Evolutionary conservation across 2,888 invertebrate species (phyloP), one percentile per base, ranked within the genome.

Genomic region (Drosophila pegasa): DNA sequence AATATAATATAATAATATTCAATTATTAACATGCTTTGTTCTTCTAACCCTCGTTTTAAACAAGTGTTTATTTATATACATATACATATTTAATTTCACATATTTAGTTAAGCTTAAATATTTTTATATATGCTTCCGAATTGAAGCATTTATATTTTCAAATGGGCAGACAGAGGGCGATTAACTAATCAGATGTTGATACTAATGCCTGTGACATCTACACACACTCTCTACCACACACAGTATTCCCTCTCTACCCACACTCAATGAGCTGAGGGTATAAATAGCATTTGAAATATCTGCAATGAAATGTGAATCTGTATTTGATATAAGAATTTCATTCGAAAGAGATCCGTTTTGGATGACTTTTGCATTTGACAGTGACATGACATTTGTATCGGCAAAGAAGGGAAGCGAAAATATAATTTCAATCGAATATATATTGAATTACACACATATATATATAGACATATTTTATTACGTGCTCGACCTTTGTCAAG

Each of bases 361-460:
- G 20, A 51, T 43, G 35, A 47, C 31, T 54, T 45, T 40, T 60
- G 67, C 48, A 60, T 52, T 43, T 75, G 75, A 75, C 75, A 75
- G 58, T 62, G 56, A 74, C 74, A 59, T 62, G 75, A 54, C 61
- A 59, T 59, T 57, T 65, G 65, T 40, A 59, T 22, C 25, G 51
- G 29, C 37, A 12, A n/a, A 16, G 20, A 31, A 20, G n/a, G 18
- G 14, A 31, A 35, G 25, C 18, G 27, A 51, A 22, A 45, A 45
- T 58, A 38, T 52, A 33, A 70, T 70, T 57, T 71, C 22, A 1
- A n/a, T n/a, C 18, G 22, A 60, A 48, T 40, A 52, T 50, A 47
- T 65, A 60, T 73, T 25, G 16, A 64, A 60, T 57, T 57, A 40
- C 57, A 55, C 31, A 45, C 16, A 16, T 27, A 29, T 50, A 51